A percentile compares a stretch with the other conserved stretches of the same genome.
Evolutionary conservation across 2,888 invertebrate species (phyloP).

Genomic region (Cheilosia vernalis): DNA sequence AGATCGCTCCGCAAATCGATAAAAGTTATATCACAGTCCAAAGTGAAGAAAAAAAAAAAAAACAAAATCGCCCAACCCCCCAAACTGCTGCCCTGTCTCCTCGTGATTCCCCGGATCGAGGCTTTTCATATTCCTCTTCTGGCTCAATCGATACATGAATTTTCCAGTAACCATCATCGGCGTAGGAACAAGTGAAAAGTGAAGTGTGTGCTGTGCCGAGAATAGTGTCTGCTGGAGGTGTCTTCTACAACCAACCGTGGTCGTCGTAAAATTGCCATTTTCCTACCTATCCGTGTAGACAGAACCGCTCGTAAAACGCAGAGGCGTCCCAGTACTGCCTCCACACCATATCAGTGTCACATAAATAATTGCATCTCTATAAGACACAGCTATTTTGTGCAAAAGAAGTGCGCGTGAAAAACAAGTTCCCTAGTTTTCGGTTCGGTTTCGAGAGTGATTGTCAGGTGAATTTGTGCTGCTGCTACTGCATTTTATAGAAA

Average conservation of each 20-base stretch:
- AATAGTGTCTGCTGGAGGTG: constrained; percentile 10
- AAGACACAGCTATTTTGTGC: constrained; percentile 20
- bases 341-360: constrained; percentile 15
- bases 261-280: constrained; percentile 28
- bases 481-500: constrained; percentile 15
- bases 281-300: constrained; percentile 19
- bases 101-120: constrained; percentile 72
- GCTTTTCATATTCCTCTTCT: constrained; percentile 64
- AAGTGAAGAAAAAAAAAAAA: constrained; percentile 46
- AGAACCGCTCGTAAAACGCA: constrained; percentile 14
- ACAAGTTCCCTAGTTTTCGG: constrained; percentile 43
- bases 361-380: constrained; percentile 40
- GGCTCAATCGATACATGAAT: constrained; percentile 74
- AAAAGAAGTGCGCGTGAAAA: constrained; percentile 48
- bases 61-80: constrained; percentile 59
- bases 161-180: constrained; percentile 68
- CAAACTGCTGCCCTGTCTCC: constrained; percentile 49
- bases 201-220: constrained; percentile 42
- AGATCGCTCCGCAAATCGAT: constrained; percentile 60
- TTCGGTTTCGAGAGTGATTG: constrained; percentile 30
- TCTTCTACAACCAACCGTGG: constrained; percentile 27
- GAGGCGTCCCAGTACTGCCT: constrained; percentile 15
- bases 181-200: constrained; percentile 57
- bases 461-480: constrained; percentile 32
- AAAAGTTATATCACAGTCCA: constrained; percentile 72